A percentile compares a stretch with the other conserved stretches of the same genome.
Evolutionary conservation across 2,888 invertebrate species (phyloP).

Genomic region (Atethmia centrago): DNA sequence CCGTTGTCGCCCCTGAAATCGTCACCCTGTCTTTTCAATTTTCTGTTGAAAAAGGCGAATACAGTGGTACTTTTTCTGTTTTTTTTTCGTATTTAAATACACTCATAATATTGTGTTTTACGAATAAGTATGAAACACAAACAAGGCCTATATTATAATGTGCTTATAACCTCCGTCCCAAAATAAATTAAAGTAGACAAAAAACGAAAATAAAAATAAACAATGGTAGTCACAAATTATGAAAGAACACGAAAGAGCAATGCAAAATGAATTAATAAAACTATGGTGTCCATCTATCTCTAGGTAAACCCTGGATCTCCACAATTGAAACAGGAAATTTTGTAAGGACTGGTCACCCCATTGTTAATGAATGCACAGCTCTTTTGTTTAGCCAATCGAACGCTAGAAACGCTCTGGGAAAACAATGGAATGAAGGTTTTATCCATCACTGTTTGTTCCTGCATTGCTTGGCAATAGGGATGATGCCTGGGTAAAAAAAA

Average conservation of each 20-base stretch:
- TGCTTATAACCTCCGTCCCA: background rate
- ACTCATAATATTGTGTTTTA: no score
- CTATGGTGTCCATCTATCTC: background rate
- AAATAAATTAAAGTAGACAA: no score
- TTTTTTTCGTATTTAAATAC: no score
- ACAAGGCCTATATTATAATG: no score
- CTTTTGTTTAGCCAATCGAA: slow-evolving; percentile 33
- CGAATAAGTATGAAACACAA: background rate
- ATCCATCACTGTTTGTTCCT: slow-evolving; percentile 1
- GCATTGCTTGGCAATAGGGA: background rate
- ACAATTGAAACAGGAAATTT: background rate
- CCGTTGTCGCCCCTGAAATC: background rate
- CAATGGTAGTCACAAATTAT: background rate
- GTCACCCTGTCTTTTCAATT: background rate
- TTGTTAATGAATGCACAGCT: slow-evolving; percentile 40
- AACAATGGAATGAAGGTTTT: slow-evolving; percentile 19
- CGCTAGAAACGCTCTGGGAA: background rate
- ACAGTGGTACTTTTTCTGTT: background rate
- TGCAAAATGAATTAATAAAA: background rate
- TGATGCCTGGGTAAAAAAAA: no score
- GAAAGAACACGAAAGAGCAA: background rate
- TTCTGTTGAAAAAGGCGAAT: background rate
- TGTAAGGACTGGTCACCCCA: slow-evolving; percentile 29
- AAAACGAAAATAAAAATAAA: background rate
- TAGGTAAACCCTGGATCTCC: background rate